Percentiles rank a stretch among this genome's conserved stretches.
These are phyloP conservation scores for Edolisoma coerulescens DNA, from an alignment of 2,113 vertebrate species.

Conservation along the genomic window DNA sequence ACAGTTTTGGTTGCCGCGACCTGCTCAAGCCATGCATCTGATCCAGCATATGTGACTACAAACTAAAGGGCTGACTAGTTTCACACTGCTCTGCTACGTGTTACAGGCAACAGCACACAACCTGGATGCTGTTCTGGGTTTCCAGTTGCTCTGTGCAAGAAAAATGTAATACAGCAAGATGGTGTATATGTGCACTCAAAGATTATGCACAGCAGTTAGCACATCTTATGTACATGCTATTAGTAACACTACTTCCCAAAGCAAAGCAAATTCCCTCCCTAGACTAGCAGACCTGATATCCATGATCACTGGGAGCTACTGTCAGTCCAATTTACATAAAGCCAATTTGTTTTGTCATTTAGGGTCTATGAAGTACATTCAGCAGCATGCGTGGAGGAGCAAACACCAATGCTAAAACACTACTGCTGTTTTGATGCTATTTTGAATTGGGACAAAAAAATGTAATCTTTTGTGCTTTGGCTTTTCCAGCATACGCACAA, in stretches of 20 bases:
- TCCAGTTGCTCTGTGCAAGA: background rate
- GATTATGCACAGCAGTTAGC: background rate
- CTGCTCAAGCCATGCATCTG: background rate
- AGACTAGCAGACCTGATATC: background rate
- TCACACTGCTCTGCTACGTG: background rate
- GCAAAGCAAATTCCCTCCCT: background rate
- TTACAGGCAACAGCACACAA: background rate
- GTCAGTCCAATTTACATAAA: background rate
- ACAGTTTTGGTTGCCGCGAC: background rate
- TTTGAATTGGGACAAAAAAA: background rate
- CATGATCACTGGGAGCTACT: conserved; percentile 19
- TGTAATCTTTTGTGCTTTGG: conserved; percentile 2
- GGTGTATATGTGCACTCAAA: background rate
- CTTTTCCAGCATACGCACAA: background rate
- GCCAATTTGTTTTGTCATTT: background rate
- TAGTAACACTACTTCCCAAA: background rate
- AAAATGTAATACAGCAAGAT: background rate
- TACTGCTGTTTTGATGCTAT: conserved; percentile 21
- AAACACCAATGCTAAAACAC: background rate
- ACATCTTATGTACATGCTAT: background rate
- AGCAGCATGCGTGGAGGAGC: background rate
- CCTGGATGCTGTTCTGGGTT: background rate
- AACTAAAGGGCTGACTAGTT: background rate
- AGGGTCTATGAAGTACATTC: background rate
- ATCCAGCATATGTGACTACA: background rate